These are phyloP conservation scores for Rhaphigaster nebulosa DNA, from an alignment of 2,888 invertebrate genomes.

Conservation along the genomic window DNA sequence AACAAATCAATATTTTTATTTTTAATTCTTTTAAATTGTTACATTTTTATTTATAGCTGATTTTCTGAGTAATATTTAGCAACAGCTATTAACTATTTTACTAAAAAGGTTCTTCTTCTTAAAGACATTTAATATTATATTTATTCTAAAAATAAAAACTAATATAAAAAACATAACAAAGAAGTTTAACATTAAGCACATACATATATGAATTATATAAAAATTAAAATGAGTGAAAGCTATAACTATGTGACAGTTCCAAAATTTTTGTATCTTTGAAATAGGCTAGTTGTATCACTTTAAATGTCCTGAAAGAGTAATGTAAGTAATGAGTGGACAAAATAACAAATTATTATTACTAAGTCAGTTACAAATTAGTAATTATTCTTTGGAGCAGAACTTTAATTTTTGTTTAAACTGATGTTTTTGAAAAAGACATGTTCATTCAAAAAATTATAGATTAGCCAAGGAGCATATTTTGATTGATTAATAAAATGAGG, in stretches of 20 bases:
- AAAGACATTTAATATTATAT: background rate
- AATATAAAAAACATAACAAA: background rate
- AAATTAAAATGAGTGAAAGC: background rate
- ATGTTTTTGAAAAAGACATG: background rate
- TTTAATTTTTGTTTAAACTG: no score
- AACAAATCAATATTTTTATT: background rate
- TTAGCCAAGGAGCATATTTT: background rate
- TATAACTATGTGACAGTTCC: background rate
- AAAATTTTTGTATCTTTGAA: background rate
- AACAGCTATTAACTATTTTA: background rate
- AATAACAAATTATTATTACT: background rate
- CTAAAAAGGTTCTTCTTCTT: background rate
- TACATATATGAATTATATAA: background rate
- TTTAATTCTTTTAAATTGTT: background rate
- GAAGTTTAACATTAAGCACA: background rate
- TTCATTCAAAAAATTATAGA: background rate
- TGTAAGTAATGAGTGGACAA: background rate
- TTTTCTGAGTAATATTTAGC: background rate
- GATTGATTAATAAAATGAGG: background rate
- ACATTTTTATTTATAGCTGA: background rate
- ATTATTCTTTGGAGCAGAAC: no score
- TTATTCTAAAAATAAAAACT: background rate
- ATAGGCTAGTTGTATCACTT: background rate
- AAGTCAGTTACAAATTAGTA: no score
- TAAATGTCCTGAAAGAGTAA: background rate